These are phyloP conservation scores for Lithophane semibrunnea DNA, from an alignment of 2,888 invertebrate species.

Conservation along the genomic window DNA sequence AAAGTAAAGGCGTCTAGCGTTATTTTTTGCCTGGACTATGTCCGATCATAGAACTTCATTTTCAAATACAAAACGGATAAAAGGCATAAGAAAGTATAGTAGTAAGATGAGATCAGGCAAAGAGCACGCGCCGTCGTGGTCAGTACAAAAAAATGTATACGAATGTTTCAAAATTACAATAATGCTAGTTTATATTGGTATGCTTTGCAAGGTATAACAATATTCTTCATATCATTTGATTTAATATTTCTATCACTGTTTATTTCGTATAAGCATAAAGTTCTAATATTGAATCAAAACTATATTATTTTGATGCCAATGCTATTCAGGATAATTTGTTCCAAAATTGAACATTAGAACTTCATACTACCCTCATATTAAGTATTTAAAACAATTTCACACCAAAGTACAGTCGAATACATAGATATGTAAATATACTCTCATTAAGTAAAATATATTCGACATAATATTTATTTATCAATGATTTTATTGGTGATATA, in stretches of 20 bases:
- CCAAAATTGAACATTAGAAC: conserved; percentile 17
- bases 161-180: conserved; percentile 39
- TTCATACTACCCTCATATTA: conserved; percentile 11
- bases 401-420: conserved; percentile 53
- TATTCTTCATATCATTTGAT: conserved; percentile 44
- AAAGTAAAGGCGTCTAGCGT: not conserved
- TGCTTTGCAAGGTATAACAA: conserved; percentile 54
- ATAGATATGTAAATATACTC: conserved; percentile 67
- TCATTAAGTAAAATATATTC: conserved; percentile 53
- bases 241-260: conserved; percentile 57
- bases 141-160: conserved; percentile 13
- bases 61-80: not conserved
- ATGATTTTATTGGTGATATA: conserved; percentile 53
- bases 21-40: not conserved
- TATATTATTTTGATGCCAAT: not conserved
- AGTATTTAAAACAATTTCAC: conserved; percentile 48
- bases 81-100: not conserved
- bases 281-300: conserved; percentile 29
- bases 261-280: conserved; percentile 53
- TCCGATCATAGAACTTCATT: not conserved
- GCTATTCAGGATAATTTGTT: conserved; percentile 23
- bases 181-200: conserved; percentile 48
- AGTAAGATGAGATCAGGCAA: not conserved
- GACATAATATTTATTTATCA: conserved; percentile 28
- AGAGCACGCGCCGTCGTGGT: conserved; percentile 16